Evolutionary conservation across 1,140 invertebrate species (phyloP).

Genomic region (Onthophagus taurus): DNA sequence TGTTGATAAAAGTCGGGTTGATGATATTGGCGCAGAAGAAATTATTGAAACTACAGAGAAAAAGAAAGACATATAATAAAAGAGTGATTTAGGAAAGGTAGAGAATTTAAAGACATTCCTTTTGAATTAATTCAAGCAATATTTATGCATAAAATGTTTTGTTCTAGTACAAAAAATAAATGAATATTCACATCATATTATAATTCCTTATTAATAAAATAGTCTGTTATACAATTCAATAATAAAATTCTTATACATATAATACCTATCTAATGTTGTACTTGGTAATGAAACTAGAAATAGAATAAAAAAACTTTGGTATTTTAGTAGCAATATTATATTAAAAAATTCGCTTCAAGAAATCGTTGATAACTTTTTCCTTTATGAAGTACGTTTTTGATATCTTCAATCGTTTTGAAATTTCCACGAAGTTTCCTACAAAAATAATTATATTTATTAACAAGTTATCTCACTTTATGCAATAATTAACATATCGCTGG

Average conservation of each 20-base stretch:
- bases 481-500: not conserved
- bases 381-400: not conserved
- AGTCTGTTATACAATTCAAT: too few relatives aligned
- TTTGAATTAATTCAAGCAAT: too few relatives aligned
- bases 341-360: slow-evolving; percentile 6
- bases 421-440: slow-evolving; percentile 4
- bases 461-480: not conserved
- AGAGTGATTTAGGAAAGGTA: not conserved
- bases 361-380: slow-evolving; percentile 8
- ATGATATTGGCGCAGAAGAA: slow-evolving; percentile 42
- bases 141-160: too few relatives aligned
- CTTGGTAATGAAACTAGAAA: too few relatives aligned
- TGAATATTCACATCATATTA: too few relatives aligned
- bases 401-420: not conserved
- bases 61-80: slow-evolving; percentile 11
- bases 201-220: too few relatives aligned
- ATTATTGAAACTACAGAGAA: not conserved
- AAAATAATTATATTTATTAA: not conserved
- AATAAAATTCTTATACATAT: too few relatives aligned
- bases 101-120: too few relatives aligned
- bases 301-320: too few relatives aligned
- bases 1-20: slow-evolving; percentile 78
- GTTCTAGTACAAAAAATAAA: too few relatives aligned
- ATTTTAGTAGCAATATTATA: too few relatives aligned
- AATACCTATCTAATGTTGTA: too few relatives aligned